Evolutionary conservation across 2,113 vertebrate genomes (phyloP), one percentile per base, ranked within the genome.

Genomic region (Myotis yumanensis): DNA sequence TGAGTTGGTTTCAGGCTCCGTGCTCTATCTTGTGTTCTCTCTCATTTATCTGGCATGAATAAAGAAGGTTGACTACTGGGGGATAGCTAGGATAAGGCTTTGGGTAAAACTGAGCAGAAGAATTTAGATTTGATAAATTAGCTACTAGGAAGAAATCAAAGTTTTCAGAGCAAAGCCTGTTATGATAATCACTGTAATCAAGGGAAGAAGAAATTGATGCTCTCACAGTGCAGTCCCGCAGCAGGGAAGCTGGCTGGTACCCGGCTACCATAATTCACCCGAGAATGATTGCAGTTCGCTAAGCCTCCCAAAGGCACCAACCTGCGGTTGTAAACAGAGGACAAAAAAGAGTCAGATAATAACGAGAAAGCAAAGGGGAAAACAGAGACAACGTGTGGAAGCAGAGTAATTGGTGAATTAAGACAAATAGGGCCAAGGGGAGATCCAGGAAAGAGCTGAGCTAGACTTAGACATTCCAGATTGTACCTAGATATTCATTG

Each of bases 221-320:
- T 51, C 81, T 52, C 15, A 30, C 20, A 35, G 28, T 6, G 14
- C 52, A 51, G 30, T 3, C 8, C 0, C 4, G n/a, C 22, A 54
- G 28, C 2, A 52, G 40, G 11, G 48, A 15, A 32, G 14, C 0
- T 30, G 18, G 17, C 62, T 62, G 57, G 25, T 32, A 23, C 11
- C 12, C 0, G 0, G 16, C 43, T 28, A 5, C 15, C 1, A 1
- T 5, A 4, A 59, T 72, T 5, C 15, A 12, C 18, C 12, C 4
- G 10, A 28, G 57, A n/a, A 18, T n/a, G 48, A 57, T 12, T 5
- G 23, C 3, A 18, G 43, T 51, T 87, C 43, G 40, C 22, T 40
- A 30, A 66, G 11, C 73, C 4, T 75, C 11, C 46, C 25, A 10
- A 4, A 4, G 5, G 7, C 37, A 82, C 28, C 62, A 6, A 32